Evolutionary conservation across 2,888 invertebrate species (phyloP).

Genomic region (Chrysodeixis includens): DNA sequence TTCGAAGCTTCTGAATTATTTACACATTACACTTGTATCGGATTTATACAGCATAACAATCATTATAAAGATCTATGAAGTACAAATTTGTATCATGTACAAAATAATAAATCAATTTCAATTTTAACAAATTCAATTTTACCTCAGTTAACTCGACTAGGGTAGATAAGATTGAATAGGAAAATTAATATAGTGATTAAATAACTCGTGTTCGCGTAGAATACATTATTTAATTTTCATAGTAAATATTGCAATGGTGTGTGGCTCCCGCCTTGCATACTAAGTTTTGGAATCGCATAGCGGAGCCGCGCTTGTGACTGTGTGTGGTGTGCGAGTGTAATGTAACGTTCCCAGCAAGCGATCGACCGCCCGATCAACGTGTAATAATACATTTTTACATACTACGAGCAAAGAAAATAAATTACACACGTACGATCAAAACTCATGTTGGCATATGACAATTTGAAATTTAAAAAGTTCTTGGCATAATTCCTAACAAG

Average conservation of each 20-base stretch:
- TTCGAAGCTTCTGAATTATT: constrained; percentile 40
- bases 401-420: constrained; percentile 64
- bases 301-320: constrained; percentile 8
- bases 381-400: constrained; percentile 77
- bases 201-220: constrained; percentile 5
- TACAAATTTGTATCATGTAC: background rate
- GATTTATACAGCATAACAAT: background rate
- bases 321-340: constrained; percentile 57
- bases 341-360: constrained; percentile 67
- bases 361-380: constrained; percentile 69
- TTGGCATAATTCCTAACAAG: constrained; percentile 34
- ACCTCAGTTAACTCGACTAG: background rate
- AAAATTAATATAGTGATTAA: constrained; percentile 1
- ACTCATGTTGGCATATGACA: constrained; percentile 61
- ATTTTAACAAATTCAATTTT: too few species aligned
- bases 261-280: constrained; percentile 5
- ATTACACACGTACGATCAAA: constrained; percentile 61
- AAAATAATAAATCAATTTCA: background rate
- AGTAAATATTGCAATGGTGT: background rate
- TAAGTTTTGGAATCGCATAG: constrained; percentile 1
- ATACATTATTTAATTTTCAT: constrained; percentile 3
- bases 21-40: constrained; percentile 5
- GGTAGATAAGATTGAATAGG: background rate
- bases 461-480: constrained; percentile 48
- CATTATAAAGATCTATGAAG: background rate